Evolutionary conservation across 2,888 invertebrate species (phyloP).

Genomic region (Drosophila rubida): DNA sequence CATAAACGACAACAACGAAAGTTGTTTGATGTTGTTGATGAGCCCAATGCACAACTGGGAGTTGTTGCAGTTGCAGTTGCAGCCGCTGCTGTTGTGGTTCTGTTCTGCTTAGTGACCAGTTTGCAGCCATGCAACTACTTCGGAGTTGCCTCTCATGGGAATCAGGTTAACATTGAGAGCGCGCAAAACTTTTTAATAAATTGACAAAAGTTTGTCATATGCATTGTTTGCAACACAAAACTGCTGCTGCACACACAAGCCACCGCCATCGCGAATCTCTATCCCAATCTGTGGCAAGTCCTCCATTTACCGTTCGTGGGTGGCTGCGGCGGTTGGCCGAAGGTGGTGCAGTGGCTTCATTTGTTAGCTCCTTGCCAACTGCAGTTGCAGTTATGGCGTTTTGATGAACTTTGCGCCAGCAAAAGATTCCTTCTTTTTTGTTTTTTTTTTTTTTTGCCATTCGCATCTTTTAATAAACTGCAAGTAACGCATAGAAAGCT

Average conservation of each 20-base stretch:
- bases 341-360: constrained; percentile 40
- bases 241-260: constrained; percentile 51
- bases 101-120: constrained; percentile 59
- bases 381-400: constrained; percentile 54
- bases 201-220: constrained; percentile 81
- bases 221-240: constrained; percentile 72
- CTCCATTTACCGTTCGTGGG: constrained; percentile 53
- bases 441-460: constrained; percentile 10
- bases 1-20: constrained; percentile 76
- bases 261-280: constrained; percentile 39
- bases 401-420: constrained; percentile 70
- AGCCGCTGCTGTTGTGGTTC: constrained; percentile 42
- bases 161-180: constrained; percentile 70
- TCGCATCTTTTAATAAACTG: constrained; percentile 41
- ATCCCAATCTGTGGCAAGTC: constrained; percentile 31
- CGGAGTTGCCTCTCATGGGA: constrained; percentile 65
- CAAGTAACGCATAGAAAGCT: background rate
- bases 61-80: constrained; percentile 28
- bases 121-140: constrained; percentile 18
- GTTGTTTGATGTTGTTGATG: constrained; percentile 68
- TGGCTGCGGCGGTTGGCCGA: constrained; percentile 20
- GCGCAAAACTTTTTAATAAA: constrained; percentile 76
- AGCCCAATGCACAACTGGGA: constrained; percentile 41
- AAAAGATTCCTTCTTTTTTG: no score
- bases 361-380: constrained; percentile 48